Base-by-base conservation (phyloP, 2,888 invertebrate genomes). In the Oscheius sp. region DNA sequence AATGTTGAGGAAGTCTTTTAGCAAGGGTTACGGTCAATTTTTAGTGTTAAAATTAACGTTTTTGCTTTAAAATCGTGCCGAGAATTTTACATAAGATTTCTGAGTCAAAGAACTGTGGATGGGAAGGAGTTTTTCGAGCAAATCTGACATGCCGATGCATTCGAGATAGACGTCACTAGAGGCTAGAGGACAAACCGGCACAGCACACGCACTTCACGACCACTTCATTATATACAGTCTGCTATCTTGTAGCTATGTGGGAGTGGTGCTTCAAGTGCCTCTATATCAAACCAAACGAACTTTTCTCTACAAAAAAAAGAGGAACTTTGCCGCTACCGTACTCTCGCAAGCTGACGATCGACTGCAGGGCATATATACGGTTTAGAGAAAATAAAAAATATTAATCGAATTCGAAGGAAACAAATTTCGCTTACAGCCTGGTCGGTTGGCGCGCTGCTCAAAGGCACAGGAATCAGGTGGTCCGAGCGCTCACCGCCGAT, bases 401-500 rank as follows among this genome's bases (percentile, higher is more conserved):
- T 10, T 20, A 12, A 12, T 10, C 4, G 10, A 25, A 15, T 20
- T 12, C 17, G 27, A 27, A 27, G 25, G 17, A n/a, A 31, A 61
- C 52, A 17, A 48, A 25, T 33, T 68, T 68, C 46, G 68, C 96
- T 96, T 96, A 96, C 96, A 94, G 95, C 95, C 93, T 96, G 96
- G 92, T 96, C 96, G 91, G 95, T 96, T 90, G 95, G 94, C 91
- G 94, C 95, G 93, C 95, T 95, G 94, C 95, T 95, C 93, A 95
- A 95, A 90, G 95, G 96, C 91, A 96, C 95, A 91, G 96, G 95
- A 90, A 96, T 95, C 92, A 96, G 93, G 91, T 95, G 94, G 91
- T 95, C 95, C 92, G 95, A 94, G 91, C 94, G 94, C 92, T 95
- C 95, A 91, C 96, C 96, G 92, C 95, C 95, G 93, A 96, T 96